phyloP scores from a whole-genome alignment of 2,888 invertebrate species.

The Zaprionus bogoriensis region DNA sequence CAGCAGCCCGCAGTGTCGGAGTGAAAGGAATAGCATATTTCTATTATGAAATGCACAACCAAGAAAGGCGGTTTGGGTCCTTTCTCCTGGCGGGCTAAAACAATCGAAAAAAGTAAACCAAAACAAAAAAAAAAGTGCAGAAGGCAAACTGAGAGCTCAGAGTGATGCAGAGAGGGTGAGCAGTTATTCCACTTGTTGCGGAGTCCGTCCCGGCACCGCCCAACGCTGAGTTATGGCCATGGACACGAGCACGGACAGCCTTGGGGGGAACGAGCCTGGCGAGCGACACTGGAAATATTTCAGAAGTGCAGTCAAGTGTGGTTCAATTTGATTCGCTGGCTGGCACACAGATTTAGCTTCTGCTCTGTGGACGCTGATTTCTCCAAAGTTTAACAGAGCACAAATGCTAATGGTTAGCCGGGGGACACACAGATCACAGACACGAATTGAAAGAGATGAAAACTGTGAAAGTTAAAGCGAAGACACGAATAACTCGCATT shows the following conservation, averaged over 20 bases:
- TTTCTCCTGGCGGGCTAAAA: slow-evolving; percentile 30
- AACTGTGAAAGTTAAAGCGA: no score
- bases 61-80: slow-evolving; percentile 38
- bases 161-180: slow-evolving; percentile 1
- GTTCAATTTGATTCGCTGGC: slow-evolving; percentile 48
- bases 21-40: slow-evolving; percentile 41
- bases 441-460: not conserved
- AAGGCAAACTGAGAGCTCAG: slow-evolving; percentile 6
- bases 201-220: not conserved
- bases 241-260: slow-evolving; percentile 16
- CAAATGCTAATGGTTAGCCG: slow-evolving; percentile 46
- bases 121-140: not conserved
- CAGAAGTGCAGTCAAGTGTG: slow-evolving; percentile 54
- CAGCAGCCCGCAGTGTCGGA: not conserved
- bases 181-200: slow-evolving; percentile 44
- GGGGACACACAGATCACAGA: slow-evolving; percentile 17
- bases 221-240: slow-evolving; percentile 38
- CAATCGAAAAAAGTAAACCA: slow-evolving; percentile 32
- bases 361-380: slow-evolving; percentile 28
- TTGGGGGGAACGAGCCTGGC: slow-evolving; percentile 21
- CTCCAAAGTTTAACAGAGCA: slow-evolving; percentile 33
- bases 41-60: slow-evolving; percentile 52
- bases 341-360: slow-evolving; percentile 35
- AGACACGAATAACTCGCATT: no score
- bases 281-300: slow-evolving; percentile 51